Conservation (phyloP, 2,888 invertebrate species). For the Pomacea canaliculata region DNA sequence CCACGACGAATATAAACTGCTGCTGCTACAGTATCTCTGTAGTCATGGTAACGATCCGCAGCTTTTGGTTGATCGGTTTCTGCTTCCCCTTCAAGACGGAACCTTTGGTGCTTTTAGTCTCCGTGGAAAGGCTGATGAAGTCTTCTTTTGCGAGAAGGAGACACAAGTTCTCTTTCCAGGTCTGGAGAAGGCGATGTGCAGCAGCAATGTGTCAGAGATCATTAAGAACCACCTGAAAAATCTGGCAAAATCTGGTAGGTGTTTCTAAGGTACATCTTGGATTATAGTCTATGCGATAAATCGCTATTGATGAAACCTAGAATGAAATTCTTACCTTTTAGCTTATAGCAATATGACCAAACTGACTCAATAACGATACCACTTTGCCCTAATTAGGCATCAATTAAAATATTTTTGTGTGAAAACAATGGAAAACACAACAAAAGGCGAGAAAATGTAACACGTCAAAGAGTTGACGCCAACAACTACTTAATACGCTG, state of each 20-base stretch:
- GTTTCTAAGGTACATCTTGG: no score
- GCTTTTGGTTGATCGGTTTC: background rate
- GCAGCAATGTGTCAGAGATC: background rate
- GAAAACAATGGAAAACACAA: no score
- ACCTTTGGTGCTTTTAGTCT: conserved; percentile 7
- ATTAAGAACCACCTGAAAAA: background rate
- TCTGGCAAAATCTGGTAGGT: conserved; percentile 14
- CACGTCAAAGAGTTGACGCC: no score
- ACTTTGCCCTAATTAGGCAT: no score
- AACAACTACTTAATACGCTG: no score
- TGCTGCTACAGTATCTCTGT: conserved; percentile 15
- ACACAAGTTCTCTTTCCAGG: conserved; percentile 4
- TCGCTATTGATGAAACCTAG: no score
- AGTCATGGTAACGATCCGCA: background rate
- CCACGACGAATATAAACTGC: conserved; percentile 1
- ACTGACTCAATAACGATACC: no score
- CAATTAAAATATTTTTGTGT: no score
- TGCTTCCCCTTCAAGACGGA: conserved; percentile 10
- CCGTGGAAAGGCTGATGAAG: background rate
- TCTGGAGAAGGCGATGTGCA: conserved; percentile 3
- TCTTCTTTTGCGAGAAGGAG: conserved; percentile 2
- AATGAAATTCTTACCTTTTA: no score
- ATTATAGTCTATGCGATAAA: no score
- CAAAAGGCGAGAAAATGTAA: no score
- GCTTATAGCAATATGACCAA: no score